Evolutionary conservation across 92 coral and sea anemone species (phyloP).

Genomic region (Nematostella vectensis): DNA sequence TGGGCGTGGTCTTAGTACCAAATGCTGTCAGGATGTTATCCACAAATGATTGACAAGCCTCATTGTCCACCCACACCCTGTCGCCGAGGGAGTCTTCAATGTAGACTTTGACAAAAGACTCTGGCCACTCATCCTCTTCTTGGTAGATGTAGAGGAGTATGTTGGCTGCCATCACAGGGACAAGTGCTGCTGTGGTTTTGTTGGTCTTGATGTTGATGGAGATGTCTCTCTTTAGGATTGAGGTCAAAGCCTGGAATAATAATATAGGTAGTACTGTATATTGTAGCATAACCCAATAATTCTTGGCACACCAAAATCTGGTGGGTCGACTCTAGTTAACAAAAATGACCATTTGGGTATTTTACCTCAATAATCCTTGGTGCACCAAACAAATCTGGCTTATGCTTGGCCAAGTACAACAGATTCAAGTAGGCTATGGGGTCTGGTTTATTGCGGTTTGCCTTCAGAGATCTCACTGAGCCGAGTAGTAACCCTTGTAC

Average conservation of each 20-base stretch:
- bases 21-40: constrained; percentile 88
- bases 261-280: too few species aligned
- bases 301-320: too few species aligned
- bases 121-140: constrained; percentile 98
- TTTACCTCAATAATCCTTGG: constrained; percentile 78
- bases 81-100: constrained; percentile 97
- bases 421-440: constrained; percentile 53
- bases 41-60: constrained; percentile 80
- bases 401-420: constrained; percentile 64
- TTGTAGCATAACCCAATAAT: too few species aligned
- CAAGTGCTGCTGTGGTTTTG: constrained; percentile 58
- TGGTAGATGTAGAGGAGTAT: constrained; percentile 71
- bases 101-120: constrained; percentile 85
- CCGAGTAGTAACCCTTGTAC: constrained; percentile 85
- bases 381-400: constrained; percentile 67
- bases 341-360: too few species aligned
- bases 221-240: constrained; percentile 76
- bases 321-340: too few species aligned
- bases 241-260: constrained; percentile 67
- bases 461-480: constrained; percentile 65
- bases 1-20: constrained; percentile 68
- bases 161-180: constrained; percentile 89
- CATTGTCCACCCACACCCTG: constrained; percentile 94
- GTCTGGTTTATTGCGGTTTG: constrained; percentile 85
- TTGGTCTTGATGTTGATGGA: constrained; percentile 62